A percentile compares a stretch with the other conserved stretches of the same genome.
Conservation (phyloP, 2,888 invertebrate species). For the Lasiommata megera region DNA sequence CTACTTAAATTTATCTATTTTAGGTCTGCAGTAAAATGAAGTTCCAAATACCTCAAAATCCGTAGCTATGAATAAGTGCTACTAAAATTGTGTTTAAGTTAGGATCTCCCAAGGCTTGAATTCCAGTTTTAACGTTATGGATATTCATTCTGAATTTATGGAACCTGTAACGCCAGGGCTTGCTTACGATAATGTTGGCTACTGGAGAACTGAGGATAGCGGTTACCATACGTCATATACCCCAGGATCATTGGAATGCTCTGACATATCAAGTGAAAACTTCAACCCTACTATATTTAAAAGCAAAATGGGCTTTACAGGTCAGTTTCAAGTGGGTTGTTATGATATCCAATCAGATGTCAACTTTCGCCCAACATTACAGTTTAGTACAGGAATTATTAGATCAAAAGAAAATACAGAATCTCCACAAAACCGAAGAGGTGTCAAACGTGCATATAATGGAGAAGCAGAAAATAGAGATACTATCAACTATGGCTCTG, state of each 20-base stretch:
- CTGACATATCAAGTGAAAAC: conserved; percentile 55
- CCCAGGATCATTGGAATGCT: conserved; percentile 61
- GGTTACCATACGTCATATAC: conserved; percentile 72
- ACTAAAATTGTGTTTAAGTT: conserved; percentile 1
- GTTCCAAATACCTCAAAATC: background rate
- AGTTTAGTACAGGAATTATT: conserved; percentile 33
- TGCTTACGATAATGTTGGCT: conserved; percentile 49
- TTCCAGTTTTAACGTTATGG: conserved; percentile 44
- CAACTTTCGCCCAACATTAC: conserved; percentile 37
- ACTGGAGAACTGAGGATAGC: conserved; percentile 67
- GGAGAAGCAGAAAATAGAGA: conserved; percentile 46
- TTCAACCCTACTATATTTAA: conserved; percentile 41
- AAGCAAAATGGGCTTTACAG: conserved; percentile 44
- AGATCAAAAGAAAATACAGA: conserved; percentile 38
- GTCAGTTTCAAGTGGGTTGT: conserved; percentile 48
- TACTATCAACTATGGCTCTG: conserved; percentile 39
- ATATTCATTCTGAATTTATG: conserved; percentile 53
- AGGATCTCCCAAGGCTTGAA: conserved; percentile 7
- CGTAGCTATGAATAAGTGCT: background rate
- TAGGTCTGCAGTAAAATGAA: conserved; percentile 11
- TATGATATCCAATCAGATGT: conserved; percentile 44
- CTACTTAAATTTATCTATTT: background rate
- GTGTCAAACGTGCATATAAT: conserved; percentile 56
- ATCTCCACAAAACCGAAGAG: conserved; percentile 55
- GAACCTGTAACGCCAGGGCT: conserved; percentile 54